These are phyloP conservation scores for Cotesia chilonis DNA, from an alignment of 1,140 invertebrate genomes.

Conservation along the genomic window DNA sequence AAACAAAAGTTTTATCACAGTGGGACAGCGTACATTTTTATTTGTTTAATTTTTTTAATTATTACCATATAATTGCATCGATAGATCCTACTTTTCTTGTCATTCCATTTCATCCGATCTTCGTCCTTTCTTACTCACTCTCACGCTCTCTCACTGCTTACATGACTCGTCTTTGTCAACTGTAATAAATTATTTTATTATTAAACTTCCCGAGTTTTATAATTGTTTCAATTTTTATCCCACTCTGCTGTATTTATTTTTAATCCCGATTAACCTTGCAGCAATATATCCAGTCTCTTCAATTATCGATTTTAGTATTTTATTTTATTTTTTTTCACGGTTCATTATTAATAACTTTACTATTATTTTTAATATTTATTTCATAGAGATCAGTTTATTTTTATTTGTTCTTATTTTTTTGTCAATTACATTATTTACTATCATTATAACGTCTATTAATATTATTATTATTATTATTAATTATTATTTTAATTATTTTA, in stretches of 20 bases:
- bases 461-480: background rate
- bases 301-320: background rate
- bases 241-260: background rate
- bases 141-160: constrained; percentile 40
- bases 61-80: constrained; percentile 58
- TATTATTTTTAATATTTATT: too few relatives aligned
- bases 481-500: background rate
- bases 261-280: constrained; percentile 31
- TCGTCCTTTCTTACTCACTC: constrained; percentile 20
- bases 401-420: background rate
- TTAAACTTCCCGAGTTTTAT: background rate
- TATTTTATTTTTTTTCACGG: background rate
- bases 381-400: background rate
- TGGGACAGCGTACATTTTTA: constrained; percentile 64
- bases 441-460: background rate
- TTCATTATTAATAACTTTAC: background rate
- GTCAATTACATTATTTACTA: background rate
- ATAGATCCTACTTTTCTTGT: constrained; percentile 43
- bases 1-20: constrained; percentile 65
- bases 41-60: constrained; percentile 44
- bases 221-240: too few relatives aligned
- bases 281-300: constrained; percentile 21
- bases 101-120: constrained; percentile 32
- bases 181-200: constrained; percentile 35
- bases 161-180: background rate